Evolutionary conservation across 2,888 invertebrate species (phyloP), one percentile per base, ranked within the genome.

Genomic region (Campoplex nolae): DNA sequence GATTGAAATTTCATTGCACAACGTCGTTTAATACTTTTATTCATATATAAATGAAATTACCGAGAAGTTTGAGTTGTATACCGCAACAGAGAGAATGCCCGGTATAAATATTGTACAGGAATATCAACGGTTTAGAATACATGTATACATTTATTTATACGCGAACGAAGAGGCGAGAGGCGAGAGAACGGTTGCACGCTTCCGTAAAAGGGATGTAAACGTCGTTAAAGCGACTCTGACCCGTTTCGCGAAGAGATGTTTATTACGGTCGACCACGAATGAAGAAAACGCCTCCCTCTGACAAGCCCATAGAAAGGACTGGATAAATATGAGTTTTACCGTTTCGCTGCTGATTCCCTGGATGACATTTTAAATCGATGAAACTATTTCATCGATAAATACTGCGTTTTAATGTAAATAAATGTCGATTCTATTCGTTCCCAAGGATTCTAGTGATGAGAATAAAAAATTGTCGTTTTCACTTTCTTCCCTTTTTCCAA

Each of bases 201-300:
- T 23, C 88, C 87, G 83, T 90, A 89, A 90, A 91, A 89, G 90
- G 89, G 88, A 89, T 89, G 83, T 80, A 84, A 87, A 86, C 71
- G 87, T 89, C 87, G 88, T 89, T 88, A 86, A 87, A 86, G 76
- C 73, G 70, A 84, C 70, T 77, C 73, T 87, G 89, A 87, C 89
- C 88, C 79, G 87, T 86, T 87, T 88, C 48, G 81, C 70, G 74
- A 51, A 70, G 83, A 74, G 86, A 74, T 65, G 85, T 88, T 88
- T 87, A 88, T 88, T 87, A 70, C 83, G 76, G 77, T 80, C 84
- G 81, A 56, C 32, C 13, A 68, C 58, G 70, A 58, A 82, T 65
- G 70, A 76, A 84, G 32, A 84, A 62, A 81, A 85, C 35, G 45
- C 79, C 62, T 62, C 32, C 62, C 62, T 58, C 23, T 16, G 68